phyloP scores from a whole-genome alignment of 2,888 invertebrate genomes.

The Dendrolimus pini region DNA sequence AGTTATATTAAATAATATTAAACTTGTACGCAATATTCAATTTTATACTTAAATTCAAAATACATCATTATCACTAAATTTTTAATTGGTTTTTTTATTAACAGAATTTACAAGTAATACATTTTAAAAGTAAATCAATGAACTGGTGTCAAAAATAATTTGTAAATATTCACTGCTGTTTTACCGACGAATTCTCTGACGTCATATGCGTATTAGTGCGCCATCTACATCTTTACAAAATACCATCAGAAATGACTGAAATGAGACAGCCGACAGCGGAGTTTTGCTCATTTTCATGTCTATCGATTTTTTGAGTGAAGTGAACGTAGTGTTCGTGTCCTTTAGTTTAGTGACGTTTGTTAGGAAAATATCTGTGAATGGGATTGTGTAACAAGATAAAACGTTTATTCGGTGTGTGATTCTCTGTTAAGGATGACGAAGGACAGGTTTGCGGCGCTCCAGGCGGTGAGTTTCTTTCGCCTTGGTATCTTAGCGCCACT shows the following conservation, averaged over 20 bases:
- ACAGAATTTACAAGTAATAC: too few relatives aligned
- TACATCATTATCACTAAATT: too few relatives aligned
- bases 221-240: conserved; percentile 51
- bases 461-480: conserved; percentile 85
- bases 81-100: too few relatives aligned
- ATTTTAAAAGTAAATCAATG: too few relatives aligned
- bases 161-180: conserved; percentile 20
- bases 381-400: conserved; percentile 83
- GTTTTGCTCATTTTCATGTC: conserved; percentile 77
- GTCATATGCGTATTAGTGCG: conserved; percentile 42
- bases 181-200: conserved; percentile 49
- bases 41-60: too few relatives aligned
- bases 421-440: conserved; percentile 89
- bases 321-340: conserved; percentile 82
- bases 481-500: conserved; percentile 42
- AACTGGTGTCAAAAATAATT: too few relatives aligned
- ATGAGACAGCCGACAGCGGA: conserved; percentile 71
- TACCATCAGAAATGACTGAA: conserved; percentile 31
- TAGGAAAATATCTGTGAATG: conserved; percentile 86
- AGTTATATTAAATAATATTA: too few relatives aligned
- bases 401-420: conserved; percentile 82
- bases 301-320: conserved; percentile 89
- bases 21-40: too few relatives aligned
- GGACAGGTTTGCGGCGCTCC: conserved; percentile 97
- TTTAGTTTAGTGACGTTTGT: conserved; percentile 84